Base-by-base conservation (phyloP, 2,113 vertebrate species). In the Calidris pugnax region DNA sequence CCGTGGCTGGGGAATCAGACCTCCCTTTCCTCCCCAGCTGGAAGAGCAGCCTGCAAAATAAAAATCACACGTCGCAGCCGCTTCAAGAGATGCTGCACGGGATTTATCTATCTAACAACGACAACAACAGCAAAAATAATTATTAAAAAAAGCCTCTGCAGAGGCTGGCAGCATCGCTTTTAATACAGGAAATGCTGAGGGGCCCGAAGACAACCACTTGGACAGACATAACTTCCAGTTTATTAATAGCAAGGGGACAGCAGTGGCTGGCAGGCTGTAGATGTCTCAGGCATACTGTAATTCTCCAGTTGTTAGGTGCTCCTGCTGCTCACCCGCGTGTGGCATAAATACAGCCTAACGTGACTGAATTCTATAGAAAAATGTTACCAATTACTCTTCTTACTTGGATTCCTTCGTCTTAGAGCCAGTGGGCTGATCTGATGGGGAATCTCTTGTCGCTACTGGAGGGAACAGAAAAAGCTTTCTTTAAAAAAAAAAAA, bases 341-440 rank as follows among this genome's bases (percentile, higher is more conserved):
- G 37, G 88, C 72, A 88, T 85, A 95, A 90, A 95, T 92, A 90
- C 87, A 95, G 64, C 73, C 73, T 71, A 62, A 92, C 14, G 1
- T 35, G 39, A 82, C 72, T 89, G 90, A 90, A 74, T 60, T 10
- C 33, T 39, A 63, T 43, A 94, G 78, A 94, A 90, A 97, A 86
- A 68, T 68, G 48, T 96, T 95, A 97, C 95, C 95, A 89, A 53
- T 95, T 90, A 80, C 51, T 93, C 57, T 91, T 55, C 95, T 96
- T 91, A 93, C 95, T 69, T 94, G 75, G 73, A 73, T 74, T 94
- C 28, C 71, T 89, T 85, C 1, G 5, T 43, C 82, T 97, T 75
- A 80, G 71, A 55, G 67, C 56, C 60, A 68, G 51, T 53, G 74
- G 50, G 45, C 63, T 82, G 90, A 78, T 77, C 55, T 66, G 91